A percentile compares a stretch with the other conserved stretches of the same genome.
phyloP scores from a whole-genome alignment of 2,888 invertebrate genomes.

The Drosophila kuntzei region DNA sequence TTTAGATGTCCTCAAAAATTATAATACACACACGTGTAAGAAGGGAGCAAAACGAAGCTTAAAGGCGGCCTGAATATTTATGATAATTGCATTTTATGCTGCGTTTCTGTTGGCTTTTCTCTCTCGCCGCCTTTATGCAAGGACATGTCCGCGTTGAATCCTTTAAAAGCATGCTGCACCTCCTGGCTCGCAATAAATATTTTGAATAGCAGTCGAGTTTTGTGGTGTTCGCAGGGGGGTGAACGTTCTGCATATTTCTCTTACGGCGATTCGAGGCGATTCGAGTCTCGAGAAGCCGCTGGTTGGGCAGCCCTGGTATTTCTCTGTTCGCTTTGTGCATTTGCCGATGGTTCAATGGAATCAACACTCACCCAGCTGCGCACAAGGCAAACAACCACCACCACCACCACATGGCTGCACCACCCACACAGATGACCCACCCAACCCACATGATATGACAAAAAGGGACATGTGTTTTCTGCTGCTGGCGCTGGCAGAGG shows the following conservation, averaged over 20 bases:
- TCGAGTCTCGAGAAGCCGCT: constrained; percentile 23
- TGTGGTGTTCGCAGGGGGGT: constrained; percentile 10
- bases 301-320: constrained; percentile 33
- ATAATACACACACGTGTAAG: constrained; percentile 42
- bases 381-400: constrained; percentile 29
- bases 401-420: neutral
- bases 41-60: constrained; percentile 20
- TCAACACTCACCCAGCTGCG: constrained; percentile 53
- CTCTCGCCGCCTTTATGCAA: constrained; percentile 52
- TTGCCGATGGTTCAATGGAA: constrained; percentile 73
- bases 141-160: constrained; percentile 67
- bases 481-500: constrained; percentile 9
- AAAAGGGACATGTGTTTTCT: constrained; percentile 46
- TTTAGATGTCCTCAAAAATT: constrained; percentile 73
- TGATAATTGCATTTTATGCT: constrained; percentile 81
- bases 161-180: constrained; percentile 64
- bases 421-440: neutral
- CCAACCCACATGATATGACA: constrained; percentile 22
- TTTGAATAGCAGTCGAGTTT: constrained; percentile 43
- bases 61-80: constrained; percentile 72
- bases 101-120: constrained; percentile 47
- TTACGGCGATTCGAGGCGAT: constrained; percentile 28
- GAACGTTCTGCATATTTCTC: constrained; percentile 51
- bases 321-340: constrained; percentile 62
- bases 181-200: constrained; percentile 52